Evolutionary conservation across 2,113 vertebrate genomes (phyloP), one percentile per base, ranked within the genome.

Genomic region (Tragelaphus strepsiceros): DNA sequence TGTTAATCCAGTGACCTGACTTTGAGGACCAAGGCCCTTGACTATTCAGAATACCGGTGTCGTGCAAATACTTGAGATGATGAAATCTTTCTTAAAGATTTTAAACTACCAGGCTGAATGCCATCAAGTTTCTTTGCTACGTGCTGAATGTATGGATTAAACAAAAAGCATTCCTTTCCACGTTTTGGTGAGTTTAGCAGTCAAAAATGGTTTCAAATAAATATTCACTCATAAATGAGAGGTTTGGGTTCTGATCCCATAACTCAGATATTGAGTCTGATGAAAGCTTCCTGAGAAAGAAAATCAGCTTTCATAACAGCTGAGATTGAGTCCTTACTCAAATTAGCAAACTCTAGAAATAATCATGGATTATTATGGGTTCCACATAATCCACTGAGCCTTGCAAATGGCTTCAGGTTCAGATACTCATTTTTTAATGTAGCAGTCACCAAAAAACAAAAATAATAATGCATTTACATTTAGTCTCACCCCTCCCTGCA

Each of bases 311-410:
- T 88, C 81, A 90, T 12, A 62, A 59, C 2, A 74, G 46, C 17
- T 1, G 89, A 97, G 94, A 77, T 96, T 91, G 54, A 1, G 1
- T 17, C 53, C 86, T 51, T 96, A 32, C 58, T 92, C 16, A 11
- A 58, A 61, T 77, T 59, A 39, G 6, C 32, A 71, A 98, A 96
- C 93, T 87, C 78, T 82, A 78, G 82, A 97, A 81, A 91, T 88
- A 96, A 96, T 96, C 78, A 92, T 15, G 53, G 97, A 97, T 98
- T 98, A 97, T 1, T 94, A 43, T 54, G 96, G 85, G 97, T 90
- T 92, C 30, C 56, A 39, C 91, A 97, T 97, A 96, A 98, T 97
- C 90, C 87, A 56, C 28, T 91, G 56, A 64, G 92, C 58, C 97
- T 98, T 92, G 59, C 39, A 97, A 88, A 46, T 54, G 83, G 92